phyloP scores from a whole-genome alignment of 2,888 invertebrate genomes.

The Himalopsyche kuldschensis region DNA sequence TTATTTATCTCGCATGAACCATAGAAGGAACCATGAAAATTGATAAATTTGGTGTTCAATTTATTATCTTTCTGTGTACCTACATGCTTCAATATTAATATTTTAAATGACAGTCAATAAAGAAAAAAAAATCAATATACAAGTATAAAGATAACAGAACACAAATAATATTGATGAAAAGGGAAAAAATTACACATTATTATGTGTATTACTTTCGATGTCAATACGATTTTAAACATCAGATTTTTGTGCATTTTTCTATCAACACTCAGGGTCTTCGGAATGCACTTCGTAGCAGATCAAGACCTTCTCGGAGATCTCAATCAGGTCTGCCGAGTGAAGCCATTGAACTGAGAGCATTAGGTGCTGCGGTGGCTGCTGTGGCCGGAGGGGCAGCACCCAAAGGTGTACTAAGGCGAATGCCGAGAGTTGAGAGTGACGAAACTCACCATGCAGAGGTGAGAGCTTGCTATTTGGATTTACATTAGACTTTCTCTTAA shows the following conservation, averaged over 20 bases:
- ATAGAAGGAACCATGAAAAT: too few relatives aligned
- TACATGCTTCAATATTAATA: too few relatives aligned
- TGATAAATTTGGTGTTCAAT: too few relatives aligned
- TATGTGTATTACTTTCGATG: neutral
- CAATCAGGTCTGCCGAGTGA: slow-evolving; percentile 55
- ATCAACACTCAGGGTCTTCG: slow-evolving; percentile 56
- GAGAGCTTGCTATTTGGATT: neutral
- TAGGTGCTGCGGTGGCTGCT: slow-evolving; percentile 51
- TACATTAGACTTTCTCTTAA: slow-evolving; percentile 23
- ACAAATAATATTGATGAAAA: too few relatives aligned
- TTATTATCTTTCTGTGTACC: too few relatives aligned
- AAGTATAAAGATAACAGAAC: too few relatives aligned
- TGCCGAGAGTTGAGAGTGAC: slow-evolving; percentile 75
- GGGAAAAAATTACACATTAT: too few relatives aligned
- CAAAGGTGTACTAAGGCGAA: slow-evolving; percentile 68
- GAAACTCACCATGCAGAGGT: slow-evolving; percentile 62
- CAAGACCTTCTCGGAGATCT: slow-evolving; percentile 59
- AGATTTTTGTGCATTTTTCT: neutral
- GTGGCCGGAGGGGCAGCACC: slow-evolving; percentile 46
- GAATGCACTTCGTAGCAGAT: slow-evolving; percentile 62
- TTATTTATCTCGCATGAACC: too few relatives aligned
- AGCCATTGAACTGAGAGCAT: slow-evolving; percentile 69
- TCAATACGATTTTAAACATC: too few relatives aligned
- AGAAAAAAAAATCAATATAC: too few relatives aligned
- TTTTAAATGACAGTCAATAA: too few relatives aligned